Evolutionary conservation across 2,113 vertebrate species (phyloP).

Genomic region (Columbina picui): DNA sequence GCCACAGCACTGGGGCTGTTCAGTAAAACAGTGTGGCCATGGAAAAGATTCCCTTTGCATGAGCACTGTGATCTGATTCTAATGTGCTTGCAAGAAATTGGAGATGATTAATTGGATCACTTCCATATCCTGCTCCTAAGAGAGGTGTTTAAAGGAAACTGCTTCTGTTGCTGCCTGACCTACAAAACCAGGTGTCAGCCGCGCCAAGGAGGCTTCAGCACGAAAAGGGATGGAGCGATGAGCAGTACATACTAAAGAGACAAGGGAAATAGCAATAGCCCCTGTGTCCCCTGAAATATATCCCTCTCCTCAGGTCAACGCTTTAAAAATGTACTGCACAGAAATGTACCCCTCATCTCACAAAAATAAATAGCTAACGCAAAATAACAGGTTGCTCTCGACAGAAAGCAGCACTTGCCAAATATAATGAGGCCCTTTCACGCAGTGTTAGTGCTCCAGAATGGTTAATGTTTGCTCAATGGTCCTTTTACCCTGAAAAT

Average conservation of each 20-base stretch:
- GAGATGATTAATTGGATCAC: neutral
- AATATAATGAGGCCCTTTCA: neutral
- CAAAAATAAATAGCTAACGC: neutral
- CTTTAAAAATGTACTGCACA: rapidly evolving
- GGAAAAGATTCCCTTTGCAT: rapidly evolving
- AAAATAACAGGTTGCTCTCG: neutral
- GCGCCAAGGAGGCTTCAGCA: rapidly evolving
- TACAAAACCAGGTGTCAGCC: neutral
- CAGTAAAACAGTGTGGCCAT: neutral
- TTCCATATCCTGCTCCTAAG: neutral
- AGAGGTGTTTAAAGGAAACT: rapidly evolving
- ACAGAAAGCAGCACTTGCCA: neutral
- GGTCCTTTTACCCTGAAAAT: neutral
- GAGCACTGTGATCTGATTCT: neutral
- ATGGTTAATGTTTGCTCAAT: neutral
- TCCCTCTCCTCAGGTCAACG: neutral
- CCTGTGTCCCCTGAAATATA: neutral
- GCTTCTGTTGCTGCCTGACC: neutral
- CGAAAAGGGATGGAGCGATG: neutral
- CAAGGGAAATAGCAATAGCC: neutral
- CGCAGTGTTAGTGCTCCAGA: neutral
- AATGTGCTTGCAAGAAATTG: rapidly evolving
- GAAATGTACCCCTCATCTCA: neutral
- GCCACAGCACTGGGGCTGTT: neutral
- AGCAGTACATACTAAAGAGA: neutral